Conservation (phyloP, 2,888 invertebrate species). For the Tiphia femorata region DNA sequence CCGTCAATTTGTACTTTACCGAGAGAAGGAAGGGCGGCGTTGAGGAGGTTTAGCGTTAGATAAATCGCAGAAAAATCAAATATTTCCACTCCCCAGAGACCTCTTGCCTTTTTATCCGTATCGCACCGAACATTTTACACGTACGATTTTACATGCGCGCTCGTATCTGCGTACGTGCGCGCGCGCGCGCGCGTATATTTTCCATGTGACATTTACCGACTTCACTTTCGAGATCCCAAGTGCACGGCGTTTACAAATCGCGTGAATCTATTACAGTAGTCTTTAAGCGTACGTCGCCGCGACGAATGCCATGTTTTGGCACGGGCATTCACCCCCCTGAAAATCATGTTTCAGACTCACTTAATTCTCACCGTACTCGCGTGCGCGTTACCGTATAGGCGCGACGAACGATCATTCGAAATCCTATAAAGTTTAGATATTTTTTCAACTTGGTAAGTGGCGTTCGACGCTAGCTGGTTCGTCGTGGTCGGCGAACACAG, state of each 20-base stretch:
- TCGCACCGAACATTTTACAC: conserved; percentile 4
- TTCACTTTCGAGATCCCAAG: conserved; percentile 30
- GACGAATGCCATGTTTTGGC: too few species aligned
- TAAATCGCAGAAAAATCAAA: conserved; percentile 20
- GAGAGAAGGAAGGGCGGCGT: too few species aligned
- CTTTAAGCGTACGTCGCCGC: conserved; percentile 3
- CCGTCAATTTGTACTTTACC: conserved; percentile 27
- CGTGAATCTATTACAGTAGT: conserved; percentile 20
- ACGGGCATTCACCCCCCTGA: too few species aligned
- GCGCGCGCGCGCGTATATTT: conserved; percentile 10
- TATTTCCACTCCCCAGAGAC: conserved; percentile 7
- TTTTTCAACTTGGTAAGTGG: conserved; percentile 62
- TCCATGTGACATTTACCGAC: conserved; percentile 33
- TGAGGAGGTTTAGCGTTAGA: not conserved
- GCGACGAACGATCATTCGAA: conserved; percentile 3
- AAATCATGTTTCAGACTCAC: not conserved
- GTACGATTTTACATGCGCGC: too few species aligned
- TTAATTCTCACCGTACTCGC: not conserved
- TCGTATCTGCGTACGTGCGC: not conserved
- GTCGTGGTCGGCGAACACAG: conserved; percentile 19
- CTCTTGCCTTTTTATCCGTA: conserved; percentile 20
- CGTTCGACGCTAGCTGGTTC: conserved; percentile 30
- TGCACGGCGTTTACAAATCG: conserved; percentile 20
- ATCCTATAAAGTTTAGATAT: conserved; percentile 50
- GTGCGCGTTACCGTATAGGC: not conserved